These are phyloP conservation scores for Mythimna pallens DNA, from an alignment of 2,888 invertebrate genomes.

Conservation along the genomic window DNA sequence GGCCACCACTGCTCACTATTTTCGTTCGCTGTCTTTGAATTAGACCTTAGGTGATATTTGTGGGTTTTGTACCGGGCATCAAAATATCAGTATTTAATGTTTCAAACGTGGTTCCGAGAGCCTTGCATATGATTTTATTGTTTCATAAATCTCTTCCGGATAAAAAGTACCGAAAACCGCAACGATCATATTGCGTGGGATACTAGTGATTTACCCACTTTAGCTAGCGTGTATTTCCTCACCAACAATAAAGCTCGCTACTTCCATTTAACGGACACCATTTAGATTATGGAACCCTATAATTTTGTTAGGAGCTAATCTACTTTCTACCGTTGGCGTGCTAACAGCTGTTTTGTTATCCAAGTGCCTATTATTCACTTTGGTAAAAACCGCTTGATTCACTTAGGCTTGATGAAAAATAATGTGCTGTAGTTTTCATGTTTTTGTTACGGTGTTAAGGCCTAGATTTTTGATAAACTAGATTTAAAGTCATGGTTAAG, in stretches of 20 bases:
- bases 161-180: conserved; percentile 10
- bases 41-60: too few species aligned
- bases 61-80: too few species aligned
- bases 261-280: conserved; percentile 44
- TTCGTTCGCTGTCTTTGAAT: too few species aligned
- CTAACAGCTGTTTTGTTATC: conserved; percentile 30
- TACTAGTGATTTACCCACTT: conserved; percentile 8
- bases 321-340: conserved; percentile 35
- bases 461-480: conserved; percentile 19
- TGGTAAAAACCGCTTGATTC: conserved; percentile 33
- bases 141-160: conserved; percentile 6
- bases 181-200: conserved; percentile 39
- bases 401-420: conserved; percentile 24
- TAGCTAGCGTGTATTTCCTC: conserved; percentile 39
- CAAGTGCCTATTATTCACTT: conserved; percentile 22
- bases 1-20: too few species aligned
- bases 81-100: background rate
- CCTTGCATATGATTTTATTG: too few species aligned
- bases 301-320: conserved; percentile 39
- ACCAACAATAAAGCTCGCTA: conserved; percentile 25
- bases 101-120: background rate
- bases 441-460: background rate
- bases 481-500: background rate
- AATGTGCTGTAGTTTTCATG: background rate
- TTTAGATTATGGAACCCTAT: conserved; percentile 36